Conservation (phyloP, 2,797 vertebrate species). For the Sternarchorhynchus goeldii region DNA sequence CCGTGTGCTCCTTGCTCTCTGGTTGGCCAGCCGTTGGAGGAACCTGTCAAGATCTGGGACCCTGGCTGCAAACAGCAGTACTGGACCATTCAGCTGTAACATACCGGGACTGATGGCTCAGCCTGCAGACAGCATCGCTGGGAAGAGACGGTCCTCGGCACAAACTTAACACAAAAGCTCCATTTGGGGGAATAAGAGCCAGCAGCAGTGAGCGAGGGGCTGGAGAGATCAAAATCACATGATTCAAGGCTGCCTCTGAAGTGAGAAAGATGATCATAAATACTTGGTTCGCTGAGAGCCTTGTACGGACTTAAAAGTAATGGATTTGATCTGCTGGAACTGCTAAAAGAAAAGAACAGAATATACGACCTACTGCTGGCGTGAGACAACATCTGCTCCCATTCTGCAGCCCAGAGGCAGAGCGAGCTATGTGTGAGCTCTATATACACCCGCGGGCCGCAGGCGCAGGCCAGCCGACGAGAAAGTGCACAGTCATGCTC, state of each 20-base stretch:
- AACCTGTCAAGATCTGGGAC: conserved; percentile 60
- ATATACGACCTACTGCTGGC: neutral
- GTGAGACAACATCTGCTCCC: conserved; percentile 21
- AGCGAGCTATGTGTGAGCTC: conserved; percentile 19
- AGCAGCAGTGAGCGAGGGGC: neutral
- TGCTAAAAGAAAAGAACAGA: neutral
- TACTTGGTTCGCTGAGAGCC: neutral
- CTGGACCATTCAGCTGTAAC: conserved; percentile 53
- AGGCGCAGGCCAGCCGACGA: conserved; percentile 38
- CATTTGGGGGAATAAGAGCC: neutral
- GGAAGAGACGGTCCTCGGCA: neutral
- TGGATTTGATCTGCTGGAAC: neutral
- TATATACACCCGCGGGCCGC: conserved; percentile 31
- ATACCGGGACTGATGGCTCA: conserved; percentile 13
- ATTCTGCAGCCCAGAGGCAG: neutral
- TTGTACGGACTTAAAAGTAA: neutral
- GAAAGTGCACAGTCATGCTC: conserved; percentile 47
- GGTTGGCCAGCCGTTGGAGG: conserved; percentile 56
- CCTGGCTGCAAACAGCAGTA: conserved; percentile 65
- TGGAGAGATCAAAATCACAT: too few relatives aligned
- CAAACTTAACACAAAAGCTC: neutral
- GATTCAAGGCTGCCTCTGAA: too few relatives aligned
- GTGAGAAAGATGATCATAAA: neutral
- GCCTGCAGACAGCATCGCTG: neutral
- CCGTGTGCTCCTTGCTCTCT: conserved; percentile 41